Evolutionary conservation across 2,113 vertebrate species (phyloP).

Genomic region (Psilopsiagon aurifrons): DNA sequence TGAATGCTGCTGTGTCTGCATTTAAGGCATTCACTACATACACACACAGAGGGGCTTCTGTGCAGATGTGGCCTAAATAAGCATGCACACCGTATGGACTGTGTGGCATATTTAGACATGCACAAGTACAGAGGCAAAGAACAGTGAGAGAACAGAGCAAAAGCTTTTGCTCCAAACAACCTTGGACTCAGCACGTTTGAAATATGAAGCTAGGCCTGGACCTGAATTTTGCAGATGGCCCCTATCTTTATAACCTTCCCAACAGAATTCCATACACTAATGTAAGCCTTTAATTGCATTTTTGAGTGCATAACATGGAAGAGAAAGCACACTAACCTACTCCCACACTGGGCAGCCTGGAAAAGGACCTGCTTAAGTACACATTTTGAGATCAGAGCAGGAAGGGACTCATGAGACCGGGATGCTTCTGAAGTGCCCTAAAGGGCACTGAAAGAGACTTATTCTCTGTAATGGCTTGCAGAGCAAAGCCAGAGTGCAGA

Average conservation of each 20-base stretch:
- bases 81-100: rapidly evolving
- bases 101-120: neutral
- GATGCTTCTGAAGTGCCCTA: neutral
- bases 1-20: neutral
- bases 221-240: neutral
- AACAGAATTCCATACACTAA: neutral
- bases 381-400: neutral
- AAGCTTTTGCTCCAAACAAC: neutral
- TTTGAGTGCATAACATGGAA: neutral
- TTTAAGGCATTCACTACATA: neutral
- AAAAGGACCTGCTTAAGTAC: neutral
- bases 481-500: neutral
- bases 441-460: neutral
- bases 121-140: neutral
- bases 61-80: rapidly evolving
- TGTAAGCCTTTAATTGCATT: neutral
- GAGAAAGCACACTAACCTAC: neutral
- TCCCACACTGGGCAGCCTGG: neutral
- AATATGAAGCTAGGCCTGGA: neutral
- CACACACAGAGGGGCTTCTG: neutral
- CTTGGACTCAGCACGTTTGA: neutral
- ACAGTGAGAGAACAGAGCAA: neutral
- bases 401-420: neutral
- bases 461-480: neutral
- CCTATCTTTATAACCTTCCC: conserved; percentile 16